A percentile compares a stretch with the other conserved stretches of the same genome.
Conservation (phyloP, 2,113 vertebrate species). For the Corythoichthys intestinalis region DNA sequence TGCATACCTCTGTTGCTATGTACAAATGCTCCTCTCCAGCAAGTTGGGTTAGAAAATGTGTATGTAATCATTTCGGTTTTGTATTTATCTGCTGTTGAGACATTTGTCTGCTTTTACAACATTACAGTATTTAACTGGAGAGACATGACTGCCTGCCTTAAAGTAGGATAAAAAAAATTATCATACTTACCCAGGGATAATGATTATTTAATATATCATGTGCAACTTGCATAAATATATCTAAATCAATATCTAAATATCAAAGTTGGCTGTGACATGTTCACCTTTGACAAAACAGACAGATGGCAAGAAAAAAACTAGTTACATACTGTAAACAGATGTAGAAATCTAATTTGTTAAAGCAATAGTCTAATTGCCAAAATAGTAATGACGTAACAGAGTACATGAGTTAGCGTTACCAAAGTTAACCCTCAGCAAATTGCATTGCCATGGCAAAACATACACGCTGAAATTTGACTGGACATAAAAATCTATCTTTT, state of each 20-base stretch:
- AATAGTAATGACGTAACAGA: not conserved
- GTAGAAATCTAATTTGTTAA: not conserved
- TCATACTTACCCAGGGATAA: not conserved
- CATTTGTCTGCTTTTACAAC: not conserved
- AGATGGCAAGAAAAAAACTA: not conserved
- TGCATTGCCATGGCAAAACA: not conserved
- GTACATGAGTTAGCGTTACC: not conserved
- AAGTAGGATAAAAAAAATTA: not conserved
- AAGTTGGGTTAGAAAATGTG: not conserved
- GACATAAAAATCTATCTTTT: not conserved
- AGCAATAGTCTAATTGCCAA: not conserved
- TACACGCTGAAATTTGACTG: not conserved
- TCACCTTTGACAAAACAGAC: not conserved
- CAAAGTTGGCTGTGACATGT: not conserved
- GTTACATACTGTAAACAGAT: not conserved
- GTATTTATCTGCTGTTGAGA: slow-evolving; percentile 26
- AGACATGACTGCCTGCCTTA: not conserved
- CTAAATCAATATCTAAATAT: too few relatives aligned
- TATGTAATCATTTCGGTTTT: slow-evolving; percentile 3
- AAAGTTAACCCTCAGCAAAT: not conserved
- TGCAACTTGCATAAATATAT: not conserved
- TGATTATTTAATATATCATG: not conserved
- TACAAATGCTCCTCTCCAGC: not conserved
- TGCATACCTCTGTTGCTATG: not conserved
- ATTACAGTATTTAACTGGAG: not conserved